Evolutionary conservation across 2,888 invertebrate genomes (phyloP), one percentile per base, ranked within the genome.

Genomic region (Cenopis cana): DNA sequence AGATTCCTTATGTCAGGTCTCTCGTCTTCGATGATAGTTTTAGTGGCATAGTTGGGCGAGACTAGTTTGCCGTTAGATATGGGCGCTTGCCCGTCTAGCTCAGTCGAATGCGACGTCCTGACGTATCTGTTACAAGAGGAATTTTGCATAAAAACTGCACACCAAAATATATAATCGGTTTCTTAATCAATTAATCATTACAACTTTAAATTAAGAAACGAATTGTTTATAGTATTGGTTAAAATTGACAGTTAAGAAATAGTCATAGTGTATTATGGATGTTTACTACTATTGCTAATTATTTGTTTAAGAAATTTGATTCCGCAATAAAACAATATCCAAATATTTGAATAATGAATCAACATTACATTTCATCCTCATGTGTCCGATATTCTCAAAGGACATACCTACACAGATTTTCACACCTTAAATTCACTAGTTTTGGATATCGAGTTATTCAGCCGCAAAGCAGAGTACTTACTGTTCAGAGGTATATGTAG

Each of bases 1-100:
- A 96, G 94, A 85, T 95, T 97, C 84, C 95, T 96, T 78, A 96
- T 95, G 94, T 97, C 95, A 69, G 95, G 95, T 84, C 94, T 94
- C 77, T 95, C 94, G 69, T 93, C 93, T 24, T 90, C 91, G 50
- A 95, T 93, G 61, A 93, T 93, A 49, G 95, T 95, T 77, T 94
- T 94, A 18, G 94, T 94, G 55, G 94, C 91, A 79, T 94, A 95
- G 77, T 88, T 90, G 72, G 91, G 89, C 60, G 93, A 90, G 74
- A 74, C 87, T 66, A 89, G 77, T 90, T 94, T 93, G 76, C 94
- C 93, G 82, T 94, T 94, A 79, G 93, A 86, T 83, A 91, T 81
- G 73, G 89, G 89, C 75, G 85, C 76, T 76, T 94, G 89, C 76
- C 94, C 94, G 81, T 94, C 95, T 73, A 94, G 82, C 76, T 94